Evolutionary conservation across 2,888 invertebrate species (phyloP).

Genomic region (Cosmopolites sordidus): DNA sequence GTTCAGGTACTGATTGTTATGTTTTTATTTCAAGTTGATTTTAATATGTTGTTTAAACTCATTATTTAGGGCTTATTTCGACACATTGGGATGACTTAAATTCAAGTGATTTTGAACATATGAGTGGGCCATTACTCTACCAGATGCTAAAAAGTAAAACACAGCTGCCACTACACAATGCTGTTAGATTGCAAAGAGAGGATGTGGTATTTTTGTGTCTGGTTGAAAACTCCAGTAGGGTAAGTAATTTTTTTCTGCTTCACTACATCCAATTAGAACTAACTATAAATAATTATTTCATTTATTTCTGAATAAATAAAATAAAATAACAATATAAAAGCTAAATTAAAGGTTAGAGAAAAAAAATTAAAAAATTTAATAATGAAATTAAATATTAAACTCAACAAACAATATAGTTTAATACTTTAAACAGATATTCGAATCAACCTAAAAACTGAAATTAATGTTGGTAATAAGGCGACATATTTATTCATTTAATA

Average conservation of each 20-base stretch:
- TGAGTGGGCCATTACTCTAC: conserved; percentile 87
- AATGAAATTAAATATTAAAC: no score
- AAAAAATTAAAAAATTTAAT: no score
- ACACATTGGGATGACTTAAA: conserved; percentile 85
- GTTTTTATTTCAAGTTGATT: neutral
- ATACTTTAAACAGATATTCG: no score
- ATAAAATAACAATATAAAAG: no score
- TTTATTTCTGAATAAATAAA: no score
- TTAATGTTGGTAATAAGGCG: no score
- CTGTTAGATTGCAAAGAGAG: conserved; percentile 80
- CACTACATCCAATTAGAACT: no score
- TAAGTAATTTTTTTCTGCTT: conserved; percentile 53
- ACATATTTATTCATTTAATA: no score
- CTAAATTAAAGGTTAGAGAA: no score
- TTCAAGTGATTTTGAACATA: conserved; percentile 84
- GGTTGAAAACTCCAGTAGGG: conserved; percentile 84
- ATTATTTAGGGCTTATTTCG: conserved; percentile 67
- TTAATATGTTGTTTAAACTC: neutral
- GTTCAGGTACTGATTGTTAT: conserved; percentile 52
- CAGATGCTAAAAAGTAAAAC: conserved; percentile 90
- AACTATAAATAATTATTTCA: no score
- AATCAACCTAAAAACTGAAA: no score
- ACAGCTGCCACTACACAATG: conserved; percentile 81
- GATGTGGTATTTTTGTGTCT: conserved; percentile 94
- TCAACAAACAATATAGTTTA: no score